Percentiles rank a stretch among this genome's conserved stretches.
These are phyloP conservation scores for Octonoba sinensis DNA, from an alignment of 2,888 invertebrate species.

Conservation along the genomic window DNA sequence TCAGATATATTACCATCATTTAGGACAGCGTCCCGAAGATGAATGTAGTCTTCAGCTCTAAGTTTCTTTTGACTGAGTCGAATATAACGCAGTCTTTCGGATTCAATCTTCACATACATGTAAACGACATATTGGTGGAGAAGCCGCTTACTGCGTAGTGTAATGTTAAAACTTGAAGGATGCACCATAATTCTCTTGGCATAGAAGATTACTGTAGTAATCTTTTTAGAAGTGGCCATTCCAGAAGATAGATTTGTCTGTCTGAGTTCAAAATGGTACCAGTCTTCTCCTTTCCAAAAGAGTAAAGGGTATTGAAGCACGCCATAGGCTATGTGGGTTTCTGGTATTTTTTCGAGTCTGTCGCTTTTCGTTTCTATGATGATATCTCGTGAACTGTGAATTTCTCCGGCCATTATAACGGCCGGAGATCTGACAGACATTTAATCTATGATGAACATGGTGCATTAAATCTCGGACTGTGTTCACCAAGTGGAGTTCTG, in stretches of 20 bases:
- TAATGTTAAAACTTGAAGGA: neutral
- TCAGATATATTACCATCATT: conserved; percentile 47
- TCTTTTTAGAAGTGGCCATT: neutral
- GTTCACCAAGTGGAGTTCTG: neutral
- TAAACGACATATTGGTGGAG: neutral
- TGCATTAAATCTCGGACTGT: neutral
- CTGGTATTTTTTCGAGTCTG: neutral
- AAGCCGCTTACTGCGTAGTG: neutral
- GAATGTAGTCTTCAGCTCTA: conserved; percentile 66
- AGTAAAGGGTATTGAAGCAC: neutral
- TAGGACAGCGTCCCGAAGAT: conserved; percentile 66
- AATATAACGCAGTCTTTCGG: conserved; percentile 51
- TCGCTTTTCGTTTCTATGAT: neutral
- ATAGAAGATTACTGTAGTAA: neutral
- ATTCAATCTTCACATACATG: conserved; percentile 64
- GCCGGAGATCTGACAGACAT: no score
- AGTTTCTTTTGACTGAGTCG: conserved; percentile 25
- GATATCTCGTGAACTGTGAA: neutral
- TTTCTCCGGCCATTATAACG: neutral
- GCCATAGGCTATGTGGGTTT: neutral
- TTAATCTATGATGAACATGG: neutral
- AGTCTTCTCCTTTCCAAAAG: neutral
- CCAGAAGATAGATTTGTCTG: no score
- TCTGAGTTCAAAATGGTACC: neutral
- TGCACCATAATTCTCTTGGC: neutral